Percentiles rank a stretch among this genome's conserved stretches.
These are phyloP conservation scores for Sympetrum striolatum DNA, from an alignment of 2,888 invertebrate genomes.

Conservation along the genomic window DNA sequence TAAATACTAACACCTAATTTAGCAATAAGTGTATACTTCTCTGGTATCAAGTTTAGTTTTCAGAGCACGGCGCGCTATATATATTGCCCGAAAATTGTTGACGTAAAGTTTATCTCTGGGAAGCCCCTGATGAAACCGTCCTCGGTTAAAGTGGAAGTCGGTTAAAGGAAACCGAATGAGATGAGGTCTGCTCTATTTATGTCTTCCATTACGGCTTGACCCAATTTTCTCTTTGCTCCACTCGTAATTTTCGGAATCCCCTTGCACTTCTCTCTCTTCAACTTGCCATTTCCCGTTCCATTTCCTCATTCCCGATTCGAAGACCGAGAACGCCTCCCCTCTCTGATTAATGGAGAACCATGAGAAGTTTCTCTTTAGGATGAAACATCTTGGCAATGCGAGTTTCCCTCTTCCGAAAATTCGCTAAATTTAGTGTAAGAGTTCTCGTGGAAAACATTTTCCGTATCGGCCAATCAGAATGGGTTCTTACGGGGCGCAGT, in stretches of 20 bases:
- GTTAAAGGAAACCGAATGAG: too few relatives aligned
- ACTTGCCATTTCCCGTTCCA: background rate
- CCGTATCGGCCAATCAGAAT: background rate
- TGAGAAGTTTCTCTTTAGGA: slow-evolving; percentile 7
- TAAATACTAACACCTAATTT: too few relatives aligned
- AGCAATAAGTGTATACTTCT: too few relatives aligned
- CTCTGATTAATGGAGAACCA: slow-evolving; percentile 20
- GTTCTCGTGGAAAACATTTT: background rate
- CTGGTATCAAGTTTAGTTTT: too few relatives aligned
- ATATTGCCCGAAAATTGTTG: too few relatives aligned
- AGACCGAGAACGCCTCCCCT: background rate
- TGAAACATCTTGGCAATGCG: slow-evolving; percentile 21
- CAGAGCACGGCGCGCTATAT: too few relatives aligned
- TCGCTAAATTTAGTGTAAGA: slow-evolving; percentile 5
- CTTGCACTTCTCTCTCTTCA: background rate
- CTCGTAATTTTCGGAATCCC: background rate
- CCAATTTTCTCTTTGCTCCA: too few relatives aligned
- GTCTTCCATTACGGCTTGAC: too few relatives aligned
- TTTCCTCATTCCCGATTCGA: background rate
- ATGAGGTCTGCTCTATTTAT: too few relatives aligned
- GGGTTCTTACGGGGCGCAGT: background rate
- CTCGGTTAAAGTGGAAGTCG: too few relatives aligned
- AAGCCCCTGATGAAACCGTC: too few relatives aligned
- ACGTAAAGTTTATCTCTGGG: too few relatives aligned
- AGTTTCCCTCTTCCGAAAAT: background rate